Evolutionary conservation across 2,113 vertebrate genomes (phyloP), one percentile per base, ranked within the genome.

Genomic region (Beaufortia kweichowensis): DNA sequence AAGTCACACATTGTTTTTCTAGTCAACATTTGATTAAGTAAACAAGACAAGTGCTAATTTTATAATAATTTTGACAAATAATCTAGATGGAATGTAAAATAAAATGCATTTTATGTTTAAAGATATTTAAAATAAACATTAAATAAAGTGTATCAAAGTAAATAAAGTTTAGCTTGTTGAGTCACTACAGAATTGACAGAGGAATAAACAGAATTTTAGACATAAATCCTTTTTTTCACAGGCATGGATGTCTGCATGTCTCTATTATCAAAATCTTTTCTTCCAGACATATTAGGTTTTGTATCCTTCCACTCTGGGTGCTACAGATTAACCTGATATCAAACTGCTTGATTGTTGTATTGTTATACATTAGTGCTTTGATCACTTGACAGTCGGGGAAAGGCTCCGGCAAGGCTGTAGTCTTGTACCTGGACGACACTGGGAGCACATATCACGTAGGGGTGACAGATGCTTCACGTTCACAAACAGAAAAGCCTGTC

Each of bases 341-440:
- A 55, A 60, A 41, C 65, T 28, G 6, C 4, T n/a, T 53, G 59
- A 39, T 77, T 21, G 75, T 31, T 78, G 76, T 50, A 75, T 69
- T 78, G 80, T 81, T 81, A 62, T 68, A 67, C 60, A 56, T 23
- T 41, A 46, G 39, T 60, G 66, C 76, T 78, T 78, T 78, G 76
- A 78, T 78, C 67, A 61, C 56, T 61, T 57, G 64, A 24, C 35
- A 31, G 53, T 67, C 48, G 63, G 76, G 64, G 65, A 55, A 59
- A 50, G 76, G 67, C 59, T 78, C 76, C 67, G 23, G n/a, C 19
- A 12, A 28, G 67, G 26, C 76, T 78, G 59, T 23, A 48, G 39
- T n/a, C 5, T 31, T 53, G 43, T 9, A 39, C 31, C 67, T 56
- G 67, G 28, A 50, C 43, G 28, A 50, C 43, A 61, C 55, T 60